Percentiles rank a stretch among this genome's conserved stretches.
Evolutionary conservation across 2,888 invertebrate species (phyloP).

Genomic region (Meghimatium bilineatum): DNA sequence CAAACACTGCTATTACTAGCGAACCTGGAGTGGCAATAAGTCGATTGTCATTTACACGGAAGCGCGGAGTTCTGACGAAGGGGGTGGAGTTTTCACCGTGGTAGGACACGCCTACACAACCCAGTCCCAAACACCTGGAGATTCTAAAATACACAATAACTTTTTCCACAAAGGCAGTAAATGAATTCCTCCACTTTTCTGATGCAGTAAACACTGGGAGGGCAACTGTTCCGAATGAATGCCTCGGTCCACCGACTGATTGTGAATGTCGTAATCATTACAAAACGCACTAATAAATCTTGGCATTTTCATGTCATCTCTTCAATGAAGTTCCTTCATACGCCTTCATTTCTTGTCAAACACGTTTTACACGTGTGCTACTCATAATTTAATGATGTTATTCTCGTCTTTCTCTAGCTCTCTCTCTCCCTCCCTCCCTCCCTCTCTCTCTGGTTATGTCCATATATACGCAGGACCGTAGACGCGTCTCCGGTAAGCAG

Average conservation of each 20-base stretch:
- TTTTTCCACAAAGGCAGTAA: not conserved
- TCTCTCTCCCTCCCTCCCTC: slow-evolving; percentile 9
- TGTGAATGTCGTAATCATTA: not conserved
- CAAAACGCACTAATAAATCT: not conserved
- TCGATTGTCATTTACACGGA: slow-evolving; percentile 14
- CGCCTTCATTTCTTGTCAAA: not conserved
- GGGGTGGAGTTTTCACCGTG: slow-evolving; percentile 11
- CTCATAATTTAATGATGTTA: not conserved
- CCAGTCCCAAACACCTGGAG: slow-evolving; percentile 18
- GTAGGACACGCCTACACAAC: slow-evolving; percentile 19
- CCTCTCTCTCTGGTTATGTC: not conserved
- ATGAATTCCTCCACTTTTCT: not conserved
- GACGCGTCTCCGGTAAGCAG: too few species aligned
- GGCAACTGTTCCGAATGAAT: not conserved
- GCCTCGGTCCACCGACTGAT: not conserved
- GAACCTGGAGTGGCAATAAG: slow-evolving; percentile 13
- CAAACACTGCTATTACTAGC: slow-evolving; percentile 3
- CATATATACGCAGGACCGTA: not conserved
- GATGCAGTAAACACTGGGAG: not conserved
- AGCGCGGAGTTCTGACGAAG: slow-evolving; percentile 24
- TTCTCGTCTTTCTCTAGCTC: slow-evolving; percentile 4
- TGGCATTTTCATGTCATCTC: slow-evolving; percentile 6
- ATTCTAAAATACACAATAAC: not conserved
- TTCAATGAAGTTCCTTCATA: not conserved
- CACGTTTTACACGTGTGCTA: not conserved